Evolutionary conservation across 2,113 vertebrate species (phyloP), one percentile per base, ranked within the genome.

Genomic region (Erinaceus europaeus): DNA sequence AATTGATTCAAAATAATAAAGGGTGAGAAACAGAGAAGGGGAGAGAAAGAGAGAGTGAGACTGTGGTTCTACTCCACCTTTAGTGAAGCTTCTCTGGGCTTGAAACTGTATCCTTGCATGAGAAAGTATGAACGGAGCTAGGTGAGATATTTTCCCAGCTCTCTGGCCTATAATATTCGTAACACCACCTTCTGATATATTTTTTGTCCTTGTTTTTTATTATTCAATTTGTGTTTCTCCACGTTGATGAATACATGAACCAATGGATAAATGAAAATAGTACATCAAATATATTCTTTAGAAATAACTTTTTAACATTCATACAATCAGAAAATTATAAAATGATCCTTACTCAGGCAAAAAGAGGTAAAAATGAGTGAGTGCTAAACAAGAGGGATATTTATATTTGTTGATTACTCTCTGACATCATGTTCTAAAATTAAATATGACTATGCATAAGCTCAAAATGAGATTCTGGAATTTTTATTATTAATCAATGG

Each of bases 371-470:
- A n/a, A 86, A 55, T 71, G 44, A 90, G 87, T 82, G 34, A 48
- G 32, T 72, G 23, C 10, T 72, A n/a, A n/a, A n/a, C 42, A 86
- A 88, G 34, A 67, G 18, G 11, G 12, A 67, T 59, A 84, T 86
- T 94, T 91, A 72, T 91, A 65, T 75, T 84, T 81, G n/a, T 38
- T 90, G 67, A 90, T 90, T 12, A 74, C 53, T 73, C 81, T 88
- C 61, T 92, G 85, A 89, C 91, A 84, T 95, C 80, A 89, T 80
- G 32, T 55, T 92, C 86, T 95, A 94, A 94, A 96, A 92, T 90
- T 86, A 92, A 83, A 13, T 59, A 92, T 94, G 94, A 88, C 61
- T n/a, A 48, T 65, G 42, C 6, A 27, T 44, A 73, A 78, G 25
- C 36, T 89, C 78, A 89, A 62, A 79, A 72, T 82, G 40, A 42